Evolutionary conservation across 2,888 invertebrate genomes (phyloP), one percentile per base, ranked within the genome.

Genomic region (Hirudinaria manillensis): DNA sequence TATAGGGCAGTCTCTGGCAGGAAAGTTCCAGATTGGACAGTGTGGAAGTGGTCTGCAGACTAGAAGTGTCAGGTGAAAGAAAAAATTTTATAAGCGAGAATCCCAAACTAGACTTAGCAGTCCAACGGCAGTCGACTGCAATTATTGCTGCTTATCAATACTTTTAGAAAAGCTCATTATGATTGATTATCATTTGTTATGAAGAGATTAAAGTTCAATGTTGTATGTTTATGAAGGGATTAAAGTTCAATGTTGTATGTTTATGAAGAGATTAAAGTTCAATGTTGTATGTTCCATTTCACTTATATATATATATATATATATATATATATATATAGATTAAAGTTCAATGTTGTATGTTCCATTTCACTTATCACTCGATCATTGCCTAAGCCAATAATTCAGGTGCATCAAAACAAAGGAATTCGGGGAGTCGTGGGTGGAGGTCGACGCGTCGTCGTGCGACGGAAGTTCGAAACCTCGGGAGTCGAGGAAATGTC

Each of bases 401-500:
- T 32, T 32, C 73, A 77, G 78, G 38, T 77, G 77, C 71, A 66
- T 77, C 70, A 65, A 68, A 34, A n/a, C 70, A 34, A 16, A 10
- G 2, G 24, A 24, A 13, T 38, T 68, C 13, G 70, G 65, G 13
- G 72, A 76, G 6, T 1, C 2, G 13, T 73, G 29, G 16, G 72
- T 67, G 19, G 74, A 77, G 55, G 77, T 77, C 19, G 66, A 68
- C 21, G 76, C 77, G 36, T 38, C n/a, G 3, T 29, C 66, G 7
- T 80, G 80, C 55, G 80, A 80, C 70, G 29, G 36, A 21, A 67
- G 70, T 10, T 71, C 71, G 24, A 78, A 77, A 56, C 79, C 80
- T 27, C 53, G 32, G 21, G 76, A 77, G 34, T 73, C 61, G 24
- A 75, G 76, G 73, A 66, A 76, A 72, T 88, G 88, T 78, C 84